phyloP scores from a whole-genome alignment of 2,888 invertebrate genomes.

The Macroteleia sp. region DNA sequence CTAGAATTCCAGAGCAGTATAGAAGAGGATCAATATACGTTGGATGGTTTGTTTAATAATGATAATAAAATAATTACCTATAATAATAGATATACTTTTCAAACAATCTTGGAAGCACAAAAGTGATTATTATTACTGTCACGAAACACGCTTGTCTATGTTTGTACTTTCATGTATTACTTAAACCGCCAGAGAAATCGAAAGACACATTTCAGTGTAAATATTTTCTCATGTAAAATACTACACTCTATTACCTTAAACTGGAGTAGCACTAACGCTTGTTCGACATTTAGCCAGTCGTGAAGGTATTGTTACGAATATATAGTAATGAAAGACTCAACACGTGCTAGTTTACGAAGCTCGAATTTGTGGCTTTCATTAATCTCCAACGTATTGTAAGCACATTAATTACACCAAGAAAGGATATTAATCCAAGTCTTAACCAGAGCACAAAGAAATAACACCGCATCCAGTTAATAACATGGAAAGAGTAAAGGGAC shows the following conservation, averaged over 20 bases:
- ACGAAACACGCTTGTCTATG: too few species aligned
- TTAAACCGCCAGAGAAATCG: constrained; percentile 7
- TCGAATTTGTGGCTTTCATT: constrained; percentile 55
- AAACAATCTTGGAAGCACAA: too few species aligned
- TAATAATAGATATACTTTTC: too few species aligned
- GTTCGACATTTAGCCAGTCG: constrained; percentile 49
- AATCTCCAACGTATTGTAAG: constrained; percentile 51
- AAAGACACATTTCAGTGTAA: constrained; percentile 13
- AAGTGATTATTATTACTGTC: too few species aligned
- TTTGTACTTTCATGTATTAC: neutral
- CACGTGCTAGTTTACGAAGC: constrained; percentile 47
- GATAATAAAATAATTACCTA: too few species aligned
- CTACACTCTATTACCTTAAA: constrained; percentile 36
- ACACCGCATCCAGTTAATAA: constrained; percentile 22
- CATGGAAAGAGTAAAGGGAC: neutral
- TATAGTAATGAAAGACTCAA: constrained; percentile 43
- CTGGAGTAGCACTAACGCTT: constrained; percentile 10
- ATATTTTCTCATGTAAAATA: constrained; percentile 17
- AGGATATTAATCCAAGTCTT: constrained; percentile 54
- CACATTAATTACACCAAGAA: constrained; percentile 45
- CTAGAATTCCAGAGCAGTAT: too few species aligned
- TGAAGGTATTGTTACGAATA: constrained; percentile 44
- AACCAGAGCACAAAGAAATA: constrained; percentile 29
- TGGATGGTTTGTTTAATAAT: too few species aligned
- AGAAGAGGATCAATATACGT: too few species aligned